Percentiles rank a stretch among this genome's conserved stretches.
These are phyloP conservation scores for Mormyrus lacerda DNA, from an alignment of 2,113 vertebrate genomes.

Conservation along the genomic window DNA sequence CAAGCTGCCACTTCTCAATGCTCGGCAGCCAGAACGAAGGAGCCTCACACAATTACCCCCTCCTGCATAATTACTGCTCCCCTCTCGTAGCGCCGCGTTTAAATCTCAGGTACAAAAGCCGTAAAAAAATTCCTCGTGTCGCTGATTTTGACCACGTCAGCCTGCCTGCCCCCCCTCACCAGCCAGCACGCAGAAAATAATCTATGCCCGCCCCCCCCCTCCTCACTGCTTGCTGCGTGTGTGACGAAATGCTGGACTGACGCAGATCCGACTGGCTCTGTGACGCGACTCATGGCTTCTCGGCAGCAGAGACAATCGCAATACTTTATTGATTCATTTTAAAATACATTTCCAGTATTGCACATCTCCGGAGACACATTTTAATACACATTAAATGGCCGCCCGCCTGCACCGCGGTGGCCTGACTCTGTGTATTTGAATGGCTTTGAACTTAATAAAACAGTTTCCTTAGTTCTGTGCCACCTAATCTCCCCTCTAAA, in stretches of 20 bases:
- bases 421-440: no score
- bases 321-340: constrained; percentile 30
- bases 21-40: constrained; percentile 9
- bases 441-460: neutral
- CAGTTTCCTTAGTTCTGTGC: neutral
- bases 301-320: neutral
- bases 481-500: neutral
- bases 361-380: constrained; percentile 21
- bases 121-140: constrained; percentile 18
- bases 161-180: neutral
- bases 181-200: neutral
- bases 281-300: neutral
- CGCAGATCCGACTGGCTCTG: neutral
- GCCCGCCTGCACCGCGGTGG: neutral
- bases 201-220: neutral
- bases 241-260: neutral
- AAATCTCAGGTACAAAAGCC: constrained; percentile 7
- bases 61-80: constrained; percentile 30
- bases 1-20: neutral
- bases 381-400: constrained; percentile 34
- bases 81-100: constrained; percentile 11
- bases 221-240: neutral
- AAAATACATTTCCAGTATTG: constrained; percentile 19
- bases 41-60: constrained; percentile 23
- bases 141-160: neutral